These are phyloP conservation scores for Myrmecophaga tridactyla DNA, from an alignment of 2,113 vertebrate genomes.

Conservation along the genomic window DNA sequence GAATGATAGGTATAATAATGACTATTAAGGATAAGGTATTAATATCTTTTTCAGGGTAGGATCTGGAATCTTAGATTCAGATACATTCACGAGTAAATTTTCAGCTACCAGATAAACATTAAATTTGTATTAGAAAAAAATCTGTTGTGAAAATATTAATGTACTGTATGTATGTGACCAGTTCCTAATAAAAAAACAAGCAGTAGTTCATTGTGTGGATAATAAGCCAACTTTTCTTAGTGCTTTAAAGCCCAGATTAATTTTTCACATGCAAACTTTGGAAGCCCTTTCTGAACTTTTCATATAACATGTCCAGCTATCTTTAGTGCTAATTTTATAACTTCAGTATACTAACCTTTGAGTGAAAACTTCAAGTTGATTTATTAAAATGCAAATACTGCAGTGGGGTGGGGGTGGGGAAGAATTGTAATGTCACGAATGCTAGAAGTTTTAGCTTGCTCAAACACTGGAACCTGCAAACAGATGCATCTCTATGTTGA, in stretches of 20 bases:
- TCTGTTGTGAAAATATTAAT: not conserved
- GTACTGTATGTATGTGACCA: not conserved
- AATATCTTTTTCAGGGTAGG: conserved; percentile 1
- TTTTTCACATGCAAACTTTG: not conserved
- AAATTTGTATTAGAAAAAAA: not conserved
- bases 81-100: not conserved
- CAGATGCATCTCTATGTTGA: not conserved
- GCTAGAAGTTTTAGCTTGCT: conserved; percentile 38
- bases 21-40: not conserved
- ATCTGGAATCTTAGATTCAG: conserved; percentile 14
- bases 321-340: not conserved
- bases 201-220: not conserved
- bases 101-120: not conserved
- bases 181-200: not conserved
- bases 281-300: not conserved
- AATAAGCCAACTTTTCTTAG: not conserved
- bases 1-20: not conserved
- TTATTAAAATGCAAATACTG: conserved; percentile 57
- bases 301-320: not conserved
- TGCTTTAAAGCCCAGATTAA: not conserved
- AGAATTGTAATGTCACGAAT: not conserved
- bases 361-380: not conserved
- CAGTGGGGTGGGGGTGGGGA: not conserved
- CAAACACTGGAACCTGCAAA: not conserved
- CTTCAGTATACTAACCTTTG: not conserved